Conservation (phyloP, 2,888 invertebrate species). For the Acholoe squamosa region DNA sequence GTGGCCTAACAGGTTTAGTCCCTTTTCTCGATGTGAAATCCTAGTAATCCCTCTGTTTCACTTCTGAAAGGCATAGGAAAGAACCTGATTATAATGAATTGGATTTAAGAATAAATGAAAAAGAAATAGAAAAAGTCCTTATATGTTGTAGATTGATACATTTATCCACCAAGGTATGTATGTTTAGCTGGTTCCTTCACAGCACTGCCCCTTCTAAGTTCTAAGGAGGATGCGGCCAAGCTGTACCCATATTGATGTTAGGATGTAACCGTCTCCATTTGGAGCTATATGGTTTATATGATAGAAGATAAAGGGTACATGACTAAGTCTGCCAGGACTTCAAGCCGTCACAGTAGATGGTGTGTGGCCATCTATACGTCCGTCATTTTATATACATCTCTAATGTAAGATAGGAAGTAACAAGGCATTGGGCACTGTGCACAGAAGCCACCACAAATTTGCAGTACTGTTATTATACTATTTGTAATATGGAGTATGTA, state of each 20-base stretch:
- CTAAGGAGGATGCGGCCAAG: neutral
- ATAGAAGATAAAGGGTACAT: slow-evolving; percentile 30
- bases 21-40: no score
- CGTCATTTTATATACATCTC: slow-evolving; percentile 32
- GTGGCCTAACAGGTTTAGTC: no score
- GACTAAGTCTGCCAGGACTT: slow-evolving; percentile 39
- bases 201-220: neutral
- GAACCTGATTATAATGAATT: no score
- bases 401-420: slow-evolving; percentile 13
- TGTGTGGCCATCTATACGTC: neutral
- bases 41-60: no score
- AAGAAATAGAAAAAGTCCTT: no score
- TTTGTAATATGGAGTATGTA: slow-evolving; percentile 43
- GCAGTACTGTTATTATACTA: slow-evolving; percentile 45
- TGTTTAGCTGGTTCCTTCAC: neutral
- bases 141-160: neutral
- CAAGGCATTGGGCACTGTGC: neutral
- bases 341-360: slow-evolving; percentile 16
- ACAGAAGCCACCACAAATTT: neutral
- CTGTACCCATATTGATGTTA: neutral
- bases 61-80: no score
- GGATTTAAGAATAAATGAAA: no score
- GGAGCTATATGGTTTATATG: slow-evolving; percentile 5
- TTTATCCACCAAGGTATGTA: neutral
- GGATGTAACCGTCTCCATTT: neutral